These are phyloP conservation scores for Hyla sarda DNA, from an alignment of 2,113 vertebrate species.

Conservation along the genomic window DNA sequence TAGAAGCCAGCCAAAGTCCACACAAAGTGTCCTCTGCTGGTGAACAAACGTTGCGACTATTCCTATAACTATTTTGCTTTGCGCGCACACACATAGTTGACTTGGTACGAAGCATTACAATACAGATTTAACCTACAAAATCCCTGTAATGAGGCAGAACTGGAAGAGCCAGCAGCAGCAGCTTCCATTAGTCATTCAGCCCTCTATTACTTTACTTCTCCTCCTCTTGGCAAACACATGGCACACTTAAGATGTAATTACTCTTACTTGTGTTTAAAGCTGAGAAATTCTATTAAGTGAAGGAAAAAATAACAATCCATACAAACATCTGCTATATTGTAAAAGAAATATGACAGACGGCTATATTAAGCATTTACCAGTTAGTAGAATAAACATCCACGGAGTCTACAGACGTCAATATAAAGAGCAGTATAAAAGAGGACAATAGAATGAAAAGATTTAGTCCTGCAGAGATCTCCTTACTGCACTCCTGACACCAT, in stretches of 20 bases:
- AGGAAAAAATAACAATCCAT: conserved; percentile 3
- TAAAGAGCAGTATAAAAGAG: background rate
- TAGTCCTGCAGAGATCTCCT: background rate
- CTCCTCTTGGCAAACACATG: conserved; percentile 32
- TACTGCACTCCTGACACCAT: too few species aligned
- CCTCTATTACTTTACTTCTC: conserved; percentile 28
- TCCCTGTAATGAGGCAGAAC: conserved; percentile 16
- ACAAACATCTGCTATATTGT: background rate
- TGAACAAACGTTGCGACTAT: background rate
- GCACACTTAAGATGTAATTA: conserved; percentile 34
- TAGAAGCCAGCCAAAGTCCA: too few species aligned
- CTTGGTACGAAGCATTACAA: background rate
- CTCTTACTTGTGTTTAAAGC: conserved; percentile 29
- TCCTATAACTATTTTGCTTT: background rate
- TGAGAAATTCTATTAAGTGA: background rate
- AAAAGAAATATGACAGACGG: background rate
- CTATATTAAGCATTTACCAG: background rate
- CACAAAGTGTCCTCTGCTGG: background rate
- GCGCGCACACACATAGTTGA: background rate
- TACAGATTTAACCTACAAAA: conserved; percentile 13
- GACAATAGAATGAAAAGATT: background rate
- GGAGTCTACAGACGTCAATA: background rate
- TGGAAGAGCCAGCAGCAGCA: conserved; percentile 8
- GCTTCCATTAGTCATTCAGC: conserved; percentile 34
- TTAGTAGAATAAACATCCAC: background rate